Percentiles rank a stretch among this genome's conserved stretches.
Evolutionary conservation across 2,888 invertebrate species (phyloP).

Genomic region (Drosophila paranaensis): DNA sequence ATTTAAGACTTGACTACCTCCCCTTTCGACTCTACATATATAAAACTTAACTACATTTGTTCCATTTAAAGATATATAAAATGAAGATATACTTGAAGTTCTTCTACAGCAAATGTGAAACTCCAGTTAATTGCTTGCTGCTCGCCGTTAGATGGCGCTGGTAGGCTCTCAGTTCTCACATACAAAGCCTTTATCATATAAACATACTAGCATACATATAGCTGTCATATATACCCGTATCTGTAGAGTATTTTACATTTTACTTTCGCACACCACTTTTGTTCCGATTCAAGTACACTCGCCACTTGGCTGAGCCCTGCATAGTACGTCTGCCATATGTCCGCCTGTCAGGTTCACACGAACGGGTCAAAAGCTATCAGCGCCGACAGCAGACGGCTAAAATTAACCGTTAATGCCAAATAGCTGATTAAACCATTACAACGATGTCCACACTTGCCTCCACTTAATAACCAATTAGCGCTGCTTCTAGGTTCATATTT

Average conservation of each 20-base stretch:
- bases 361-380: constrained; percentile 18
- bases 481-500: background rate
- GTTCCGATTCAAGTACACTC: constrained; percentile 6
- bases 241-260: background rate
- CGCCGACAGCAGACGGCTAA: background rate
- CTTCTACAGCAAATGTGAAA: background rate
- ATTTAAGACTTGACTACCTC: too few species aligned
- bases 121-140: background rate
- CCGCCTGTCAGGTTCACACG: constrained; percentile 17
- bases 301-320: background rate
- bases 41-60: too few species aligned
- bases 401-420: background rate
- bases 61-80: too few species aligned
- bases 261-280: background rate
- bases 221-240: background rate
- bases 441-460: background rate
- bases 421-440: constrained; percentile 1
- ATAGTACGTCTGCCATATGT: constrained; percentile 22
- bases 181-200: background rate
- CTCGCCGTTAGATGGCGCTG: background rate
- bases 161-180: too few species aligned
- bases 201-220: background rate
- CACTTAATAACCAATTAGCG: background rate
- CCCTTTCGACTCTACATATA: too few species aligned
- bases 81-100: too few species aligned